Evolutionary conservation across 2,797 vertebrate species (phyloP), one percentile per base, ranked within the genome.

Genomic region (Platalea minor): DNA sequence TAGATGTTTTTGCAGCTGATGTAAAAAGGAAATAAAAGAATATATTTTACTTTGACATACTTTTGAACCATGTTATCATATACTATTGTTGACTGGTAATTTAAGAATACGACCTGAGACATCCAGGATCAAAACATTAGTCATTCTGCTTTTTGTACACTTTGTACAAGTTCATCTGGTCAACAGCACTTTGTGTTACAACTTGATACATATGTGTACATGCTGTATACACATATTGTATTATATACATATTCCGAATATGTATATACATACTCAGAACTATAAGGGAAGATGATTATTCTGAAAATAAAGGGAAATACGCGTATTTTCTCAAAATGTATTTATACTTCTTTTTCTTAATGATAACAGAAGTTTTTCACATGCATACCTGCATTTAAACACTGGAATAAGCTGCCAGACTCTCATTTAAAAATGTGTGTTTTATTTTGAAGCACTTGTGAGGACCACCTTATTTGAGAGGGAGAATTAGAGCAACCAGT

Each of bases 341-440:
- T 85, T 96, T 91, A 73, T 78, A 53, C 87, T 90, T 91, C 53
- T 64, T 96, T 94, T 86, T 81, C 39, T 64, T 93, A 79, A 91
- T 46, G 19, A 31, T 78, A 74, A 48, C 74, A 54, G 83, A 84
- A 59, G 23, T 81, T 91, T 94, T 41, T 87, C 39, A 35, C 3
- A 5, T 89, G 50, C 48, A 94, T 74, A 24, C 3, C 10, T 85
- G 65, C 74, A 93, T 81, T 73, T 80, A 31, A 72, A 39, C 61
- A 77, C 80, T 70, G 73, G 33, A 50, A 83, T 56, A 83, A 64
- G 74, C 53, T 64, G 70, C 91, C 48, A 83, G 74, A 77, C 57
- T 96, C n/a, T 95, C 43, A 84, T 89, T 90, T 94, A 83, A 90
- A 54, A 54, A 39, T 79, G 43, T 31, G 39, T 26, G 41, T 86